Percentiles rank a stretch among this genome's conserved stretches.
phyloP scores from a whole-genome alignment of 2,797 vertebrate genomes.

The Siniperca obscura region DNA sequence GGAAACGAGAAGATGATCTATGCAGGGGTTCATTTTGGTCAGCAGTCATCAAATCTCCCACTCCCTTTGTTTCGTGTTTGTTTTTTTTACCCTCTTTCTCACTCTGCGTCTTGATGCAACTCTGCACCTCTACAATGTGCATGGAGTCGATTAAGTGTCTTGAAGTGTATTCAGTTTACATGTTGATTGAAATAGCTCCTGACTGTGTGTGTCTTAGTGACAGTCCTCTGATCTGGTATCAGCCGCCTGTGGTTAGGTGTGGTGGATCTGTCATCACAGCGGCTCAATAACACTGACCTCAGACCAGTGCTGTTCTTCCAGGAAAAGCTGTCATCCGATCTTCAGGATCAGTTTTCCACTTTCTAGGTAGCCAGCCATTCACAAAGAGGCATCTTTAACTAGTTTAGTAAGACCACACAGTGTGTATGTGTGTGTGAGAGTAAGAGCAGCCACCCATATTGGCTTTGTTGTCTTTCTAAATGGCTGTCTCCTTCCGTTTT shows the following conservation, averaged over 20 bases:
- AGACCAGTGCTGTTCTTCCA: conserved; percentile 72
- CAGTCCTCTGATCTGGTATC: conserved; percentile 75
- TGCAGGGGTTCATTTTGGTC: conserved; percentile 51
- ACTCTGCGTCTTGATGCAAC: conserved; percentile 14
- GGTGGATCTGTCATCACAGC: conserved; percentile 78
- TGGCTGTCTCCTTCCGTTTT: conserved; percentile 54
- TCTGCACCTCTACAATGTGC: conserved; percentile 37
- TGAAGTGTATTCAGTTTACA: conserved; percentile 51
- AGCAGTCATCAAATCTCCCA: conserved; percentile 43
- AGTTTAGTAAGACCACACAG: conserved; percentile 78
- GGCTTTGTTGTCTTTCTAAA: conserved; percentile 74
- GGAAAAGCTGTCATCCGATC: conserved; percentile 79
- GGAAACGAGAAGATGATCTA: conserved; percentile 47
- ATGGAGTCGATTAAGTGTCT: conserved; percentile 63
- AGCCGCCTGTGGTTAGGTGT: conserved; percentile 76
- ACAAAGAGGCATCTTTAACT: conserved; percentile 78
- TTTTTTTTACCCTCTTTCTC: conserved; percentile 16
- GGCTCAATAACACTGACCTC: conserved; percentile 79
- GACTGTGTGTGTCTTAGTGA: conserved; percentile 68
- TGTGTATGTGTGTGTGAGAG: conserved; percentile 39
- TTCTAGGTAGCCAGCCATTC: conserved; percentile 73
- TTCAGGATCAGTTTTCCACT: conserved; percentile 74
- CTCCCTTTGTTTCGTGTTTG: conserved; percentile 7
- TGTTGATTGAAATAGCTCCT: conserved; percentile 76
- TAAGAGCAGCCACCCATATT: conserved; percentile 56